phyloP scores from a whole-genome alignment of 2,113 vertebrate genomes.

The Mugil cephalus region DNA sequence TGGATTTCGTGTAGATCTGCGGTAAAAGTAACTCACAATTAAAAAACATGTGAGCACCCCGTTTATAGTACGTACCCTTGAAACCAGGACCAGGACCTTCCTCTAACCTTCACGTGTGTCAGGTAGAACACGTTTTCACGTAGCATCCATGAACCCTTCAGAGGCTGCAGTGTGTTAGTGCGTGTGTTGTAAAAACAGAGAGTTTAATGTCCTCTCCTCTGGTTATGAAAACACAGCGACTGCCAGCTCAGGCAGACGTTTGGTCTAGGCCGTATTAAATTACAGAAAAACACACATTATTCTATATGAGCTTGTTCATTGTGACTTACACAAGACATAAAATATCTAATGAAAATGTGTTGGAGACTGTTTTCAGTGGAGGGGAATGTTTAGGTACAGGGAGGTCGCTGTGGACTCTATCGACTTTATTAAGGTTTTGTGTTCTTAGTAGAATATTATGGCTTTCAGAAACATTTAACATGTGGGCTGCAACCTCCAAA shows the following conservation, averaged over 20 bases:
- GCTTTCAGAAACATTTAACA: constrained; percentile 25
- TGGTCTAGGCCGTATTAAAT: constrained; percentile 68
- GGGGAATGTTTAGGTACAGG: constrained; percentile 30
- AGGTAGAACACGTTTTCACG: constrained; percentile 17
- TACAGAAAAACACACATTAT: constrained; percentile 51
- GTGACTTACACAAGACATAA: constrained; percentile 32
- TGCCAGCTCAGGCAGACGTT: constrained; percentile 58
- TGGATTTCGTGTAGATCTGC: too few relatives aligned
- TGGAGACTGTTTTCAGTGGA: constrained; percentile 46
- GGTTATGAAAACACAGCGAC: constrained; percentile 65
- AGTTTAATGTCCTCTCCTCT: constrained; percentile 54
- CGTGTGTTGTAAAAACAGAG: constrained; percentile 24
- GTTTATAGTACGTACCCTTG: background rate
- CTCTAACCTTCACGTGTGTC: constrained; percentile 36
- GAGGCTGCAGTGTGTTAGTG: background rate
- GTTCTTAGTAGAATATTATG: constrained; percentile 25
- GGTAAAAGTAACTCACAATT: too few relatives aligned
- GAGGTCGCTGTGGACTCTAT: constrained; percentile 57
- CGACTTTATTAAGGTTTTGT: constrained; percentile 47
- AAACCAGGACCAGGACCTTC: constrained; percentile 34
- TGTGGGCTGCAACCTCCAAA: too few relatives aligned
- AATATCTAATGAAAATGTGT: constrained; percentile 49
- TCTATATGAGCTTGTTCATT: constrained; percentile 42
- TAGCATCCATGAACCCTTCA: constrained; percentile 7
- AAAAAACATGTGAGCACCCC: too few relatives aligned